Evolutionary conservation across 2,888 invertebrate genomes (phyloP), one percentile per base, ranked within the genome.

Genomic region (Nebria salina): DNA sequence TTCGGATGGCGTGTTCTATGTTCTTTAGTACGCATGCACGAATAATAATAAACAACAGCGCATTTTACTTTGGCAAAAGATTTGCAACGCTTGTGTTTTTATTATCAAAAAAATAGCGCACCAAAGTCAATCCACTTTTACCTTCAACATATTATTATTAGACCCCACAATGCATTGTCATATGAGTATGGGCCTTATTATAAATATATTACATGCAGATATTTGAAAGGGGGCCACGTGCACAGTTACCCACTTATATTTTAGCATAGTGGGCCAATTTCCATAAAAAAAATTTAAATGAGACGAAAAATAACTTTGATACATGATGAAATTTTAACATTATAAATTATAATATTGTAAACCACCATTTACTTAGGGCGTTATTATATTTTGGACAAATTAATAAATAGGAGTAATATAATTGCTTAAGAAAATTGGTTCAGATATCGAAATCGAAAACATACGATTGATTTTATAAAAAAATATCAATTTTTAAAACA

Each of bases 121-220:
- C 65, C 8, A 73, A 78, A 78, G 78, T 78, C 78, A 78, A 73
- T 65, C 78, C 65, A 78, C 78, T 78, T 73, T 78, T 73, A 73
- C 78, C 78, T 78, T 78, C 78, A 34, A 54, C 7, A 54, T 54
- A 41, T 65, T 78, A 78, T 65, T 72, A 65, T 73, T 78, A 78
- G 78, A 54, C 11, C 34, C 54, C 73, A 78, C 73, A 65, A 64
- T 78, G 73, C 78, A 78, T 65, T 73, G 64, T 54, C 7, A 54
- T 13, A 54, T 54, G 54, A 13, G 54, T 8, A 54, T 54, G 54
- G 54, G 54, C 54, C 13, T 54, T 54, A 54, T 54, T 34, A 34
- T 34, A 34, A 34, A 34, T 34, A 34, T 34, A 34, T 34, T 34
- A 34, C 34, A 34, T 34, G 34, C 7, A 26, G 26, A 3, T 20